Conservation (phyloP, 2,888 invertebrate species). For the Exocentrus adspersus region DNA sequence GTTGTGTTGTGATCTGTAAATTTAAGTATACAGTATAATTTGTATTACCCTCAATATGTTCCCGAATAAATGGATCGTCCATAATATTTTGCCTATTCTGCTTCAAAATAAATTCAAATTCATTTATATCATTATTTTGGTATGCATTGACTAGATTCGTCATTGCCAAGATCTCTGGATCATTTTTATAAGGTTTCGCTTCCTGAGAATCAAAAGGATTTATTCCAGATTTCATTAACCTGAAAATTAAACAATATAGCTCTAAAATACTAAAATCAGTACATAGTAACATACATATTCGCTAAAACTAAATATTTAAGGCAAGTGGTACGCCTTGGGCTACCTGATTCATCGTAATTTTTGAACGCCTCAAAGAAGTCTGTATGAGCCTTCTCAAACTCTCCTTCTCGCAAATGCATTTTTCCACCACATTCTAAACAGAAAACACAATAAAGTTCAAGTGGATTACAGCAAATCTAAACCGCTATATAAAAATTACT, state of each 20-base stretch:
- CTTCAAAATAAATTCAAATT: conserved; percentile 95
- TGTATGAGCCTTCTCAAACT: conserved; percentile 98
- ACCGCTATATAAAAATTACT: too few relatives aligned
- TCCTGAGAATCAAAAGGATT: conserved; percentile 99
- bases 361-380: conserved; percentile 99
- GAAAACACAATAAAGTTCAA: conserved; percentile 32
- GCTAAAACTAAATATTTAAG: conserved; percentile 97
- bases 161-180: conserved; percentile 99
- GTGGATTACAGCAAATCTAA: too few relatives aligned
- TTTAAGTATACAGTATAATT: background rate
- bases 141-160: conserved; percentile 97
- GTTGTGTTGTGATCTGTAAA: background rate
- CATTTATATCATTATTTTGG: conserved; percentile 98
- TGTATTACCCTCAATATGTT: conserved; percentile 89
- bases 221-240: conserved; percentile 99
- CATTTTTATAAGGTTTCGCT: conserved; percentile 99
- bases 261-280: background rate
- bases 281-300: conserved; percentile 92
- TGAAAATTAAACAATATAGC: conserved; percentile 55
- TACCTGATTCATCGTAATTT: conserved; percentile 99
- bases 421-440: conserved; percentile 95
- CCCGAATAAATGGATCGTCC: conserved; percentile 99
- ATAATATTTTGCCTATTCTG: conserved; percentile 95
- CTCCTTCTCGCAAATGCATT: conserved; percentile 98
- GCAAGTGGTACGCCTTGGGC: conserved; percentile 95